Evolutionary conservation across 1,140 invertebrate genomes (phyloP).

Genomic region (Cotesia typhae): DNA sequence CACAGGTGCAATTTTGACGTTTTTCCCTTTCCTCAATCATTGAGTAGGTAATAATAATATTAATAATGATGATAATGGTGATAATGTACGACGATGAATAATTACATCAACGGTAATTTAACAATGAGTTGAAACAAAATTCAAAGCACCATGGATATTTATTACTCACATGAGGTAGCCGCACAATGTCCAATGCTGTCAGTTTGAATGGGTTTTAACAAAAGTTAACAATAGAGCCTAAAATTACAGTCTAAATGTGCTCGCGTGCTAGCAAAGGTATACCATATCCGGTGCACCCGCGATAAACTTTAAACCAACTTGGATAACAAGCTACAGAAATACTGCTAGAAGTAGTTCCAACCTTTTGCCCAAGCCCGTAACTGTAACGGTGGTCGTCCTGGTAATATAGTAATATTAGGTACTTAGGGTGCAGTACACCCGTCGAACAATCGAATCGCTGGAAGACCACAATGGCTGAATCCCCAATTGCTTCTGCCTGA

Average conservation of each 20-base stretch:
- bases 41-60: too few species aligned
- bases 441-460: slow-evolving; percentile 55
- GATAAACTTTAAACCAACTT: slow-evolving; percentile 58
- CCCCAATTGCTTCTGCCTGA: slow-evolving; percentile 47
- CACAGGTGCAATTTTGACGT: too few species aligned
- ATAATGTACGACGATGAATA: too few species aligned
- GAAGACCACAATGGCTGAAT: slow-evolving; percentile 53
- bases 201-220: slow-evolving; percentile 9
- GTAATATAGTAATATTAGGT: slow-evolving; percentile 39
- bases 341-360: too few species aligned
- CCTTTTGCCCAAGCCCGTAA: too few species aligned
- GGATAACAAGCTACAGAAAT: slow-evolving; percentile 1
- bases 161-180: too few species aligned
- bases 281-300: slow-evolving; percentile 11
- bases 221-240: slow-evolving; percentile 1
- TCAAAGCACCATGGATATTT: too few species aligned
- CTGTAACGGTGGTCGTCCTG: not conserved
- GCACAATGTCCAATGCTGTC: not conserved
- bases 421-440: slow-evolving; percentile 47
- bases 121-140: too few species aligned
- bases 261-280: not conserved
- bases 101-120: not conserved
- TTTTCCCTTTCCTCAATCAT: too few species aligned
- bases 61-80: too few species aligned
- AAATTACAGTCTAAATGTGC: slow-evolving; percentile 15